These are phyloP conservation scores for Cryptus armator DNA, from an alignment of 2,888 invertebrate genomes.

Conservation along the genomic window DNA sequence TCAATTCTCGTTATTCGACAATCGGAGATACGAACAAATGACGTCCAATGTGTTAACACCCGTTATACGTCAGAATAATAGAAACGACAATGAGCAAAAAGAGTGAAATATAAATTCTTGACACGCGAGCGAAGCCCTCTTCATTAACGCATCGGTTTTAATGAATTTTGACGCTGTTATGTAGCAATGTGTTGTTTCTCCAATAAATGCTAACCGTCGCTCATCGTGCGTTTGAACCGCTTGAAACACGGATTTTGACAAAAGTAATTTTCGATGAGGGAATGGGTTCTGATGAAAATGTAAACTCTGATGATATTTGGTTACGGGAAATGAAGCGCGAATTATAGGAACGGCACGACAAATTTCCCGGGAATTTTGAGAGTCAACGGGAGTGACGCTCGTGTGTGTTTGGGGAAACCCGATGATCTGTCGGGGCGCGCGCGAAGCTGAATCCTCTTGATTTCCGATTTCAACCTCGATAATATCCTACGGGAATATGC, in stretches of 20 bases:
- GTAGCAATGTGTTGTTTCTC: conserved; percentile 1
- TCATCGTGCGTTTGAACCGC: not conserved
- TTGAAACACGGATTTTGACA: not conserved
- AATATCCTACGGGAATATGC: conserved; percentile 55
- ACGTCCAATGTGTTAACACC: conserved; percentile 6
- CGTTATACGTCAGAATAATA: not conserved
- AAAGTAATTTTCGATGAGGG: conserved; percentile 14
- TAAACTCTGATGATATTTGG: not conserved
- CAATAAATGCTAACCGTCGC: not conserved
- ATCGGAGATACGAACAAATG: not conserved
- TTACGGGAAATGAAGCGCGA: conserved; percentile 7
- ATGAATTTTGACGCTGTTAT: conserved; percentile 20
- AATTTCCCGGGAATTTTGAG: conserved; percentile 8
- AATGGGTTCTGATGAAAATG: not conserved
- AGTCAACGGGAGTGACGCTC: not conserved
- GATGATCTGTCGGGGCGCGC: not conserved
- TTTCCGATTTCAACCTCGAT: conserved; percentile 58
- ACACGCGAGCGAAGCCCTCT: not conserved
- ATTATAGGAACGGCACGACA: conserved; percentile 7
- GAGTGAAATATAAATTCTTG: conserved; percentile 3
- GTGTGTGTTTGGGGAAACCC: not conserved
- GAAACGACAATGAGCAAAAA: not conserved
- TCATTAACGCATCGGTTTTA: conserved; percentile 24
- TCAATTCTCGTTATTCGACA: not conserved
- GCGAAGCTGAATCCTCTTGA: conserved; percentile 22